A percentile compares a stretch with the other conserved stretches of the same genome.
phyloP scores from a whole-genome alignment of 2,888 invertebrate genomes.

The Platynereis dumerilii region DNA sequence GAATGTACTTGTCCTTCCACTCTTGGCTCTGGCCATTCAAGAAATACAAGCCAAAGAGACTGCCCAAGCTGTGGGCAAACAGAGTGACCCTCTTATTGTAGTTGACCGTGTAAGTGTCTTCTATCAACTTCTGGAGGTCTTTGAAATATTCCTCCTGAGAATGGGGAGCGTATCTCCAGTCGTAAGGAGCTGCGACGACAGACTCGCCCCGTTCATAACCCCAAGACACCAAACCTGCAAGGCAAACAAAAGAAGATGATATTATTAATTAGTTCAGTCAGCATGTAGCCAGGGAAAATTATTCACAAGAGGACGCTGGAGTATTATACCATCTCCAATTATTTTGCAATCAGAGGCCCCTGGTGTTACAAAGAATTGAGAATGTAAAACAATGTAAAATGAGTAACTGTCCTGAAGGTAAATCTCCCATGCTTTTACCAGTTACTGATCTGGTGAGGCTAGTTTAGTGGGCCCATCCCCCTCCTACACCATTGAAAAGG shows the following conservation, averaged over 20 bases:
- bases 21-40: constrained; percentile 73
- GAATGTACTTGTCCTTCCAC: constrained; percentile 64
- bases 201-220: constrained; percentile 25
- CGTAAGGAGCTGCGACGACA: constrained; percentile 28
- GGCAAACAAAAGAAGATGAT: not conserved
- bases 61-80: constrained; percentile 93
- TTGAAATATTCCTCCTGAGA: constrained; percentile 72
- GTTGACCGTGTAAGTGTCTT: constrained; percentile 79
- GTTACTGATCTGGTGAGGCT: too few species aligned
- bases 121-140: constrained; percentile 77
- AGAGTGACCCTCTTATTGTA: constrained; percentile 78
- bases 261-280: not conserved
- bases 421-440: too few species aligned
- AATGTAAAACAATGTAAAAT: too few species aligned
- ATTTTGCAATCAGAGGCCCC: too few species aligned
- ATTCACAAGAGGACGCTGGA: too few species aligned
- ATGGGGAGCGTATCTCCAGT: constrained; percentile 25
- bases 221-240: constrained; percentile 10
- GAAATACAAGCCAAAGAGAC: constrained; percentile 83
- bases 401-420: too few species aligned
- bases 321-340: too few species aligned
- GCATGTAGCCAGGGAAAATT: too few species aligned
- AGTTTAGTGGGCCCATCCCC: too few species aligned
- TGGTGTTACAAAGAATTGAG: too few species aligned
- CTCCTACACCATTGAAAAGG: too few species aligned